phyloP scores from a whole-genome alignment of 2,888 invertebrate genomes.

The Laspeyria flexula region DNA sequence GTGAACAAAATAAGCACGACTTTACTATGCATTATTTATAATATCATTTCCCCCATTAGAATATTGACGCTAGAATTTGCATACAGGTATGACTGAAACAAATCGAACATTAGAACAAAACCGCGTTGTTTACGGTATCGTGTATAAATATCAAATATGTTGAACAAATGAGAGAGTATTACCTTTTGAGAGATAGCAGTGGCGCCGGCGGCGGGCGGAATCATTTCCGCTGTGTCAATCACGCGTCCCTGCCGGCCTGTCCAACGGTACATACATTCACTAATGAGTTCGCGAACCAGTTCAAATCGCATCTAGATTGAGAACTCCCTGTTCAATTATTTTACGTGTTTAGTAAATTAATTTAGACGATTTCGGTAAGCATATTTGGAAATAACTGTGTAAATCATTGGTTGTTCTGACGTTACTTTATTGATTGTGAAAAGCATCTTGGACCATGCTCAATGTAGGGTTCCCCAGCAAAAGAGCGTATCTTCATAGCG shows the following conservation, averaged over 20 bases:
- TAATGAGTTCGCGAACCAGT: slow-evolving; percentile 76
- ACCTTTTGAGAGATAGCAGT: slow-evolving; percentile 72
- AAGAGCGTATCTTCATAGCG: no score
- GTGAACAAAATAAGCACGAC: no score
- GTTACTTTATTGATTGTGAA: no score
- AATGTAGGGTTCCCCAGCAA: no score
- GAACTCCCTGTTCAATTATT: slow-evolving; percentile 38
- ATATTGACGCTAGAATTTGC: no score
- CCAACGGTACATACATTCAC: slow-evolving; percentile 64
- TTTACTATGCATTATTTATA: no score
- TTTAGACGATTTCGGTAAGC: no score
- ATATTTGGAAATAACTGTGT: no score
- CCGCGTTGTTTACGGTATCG: slow-evolving; percentile 55
- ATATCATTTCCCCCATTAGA: no score
- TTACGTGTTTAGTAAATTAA: slow-evolving; percentile 3
- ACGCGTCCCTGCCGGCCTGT: slow-evolving; percentile 65
- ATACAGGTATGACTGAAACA: no score
- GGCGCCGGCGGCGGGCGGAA: slow-evolving; percentile 69
- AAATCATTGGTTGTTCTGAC: no score
- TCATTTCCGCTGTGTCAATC: slow-evolving; percentile 84
- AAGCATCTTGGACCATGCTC: no score
- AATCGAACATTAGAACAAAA: slow-evolving; percentile 42
- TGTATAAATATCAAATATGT: slow-evolving; percentile 67
- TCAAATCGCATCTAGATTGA: slow-evolving; percentile 57
- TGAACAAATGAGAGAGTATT: slow-evolving; percentile 68